Percentiles rank a stretch among this genome's conserved stretches.
phyloP scores from a whole-genome alignment of 2,888 invertebrate genomes.

The Cantharis lateralis region DNA sequence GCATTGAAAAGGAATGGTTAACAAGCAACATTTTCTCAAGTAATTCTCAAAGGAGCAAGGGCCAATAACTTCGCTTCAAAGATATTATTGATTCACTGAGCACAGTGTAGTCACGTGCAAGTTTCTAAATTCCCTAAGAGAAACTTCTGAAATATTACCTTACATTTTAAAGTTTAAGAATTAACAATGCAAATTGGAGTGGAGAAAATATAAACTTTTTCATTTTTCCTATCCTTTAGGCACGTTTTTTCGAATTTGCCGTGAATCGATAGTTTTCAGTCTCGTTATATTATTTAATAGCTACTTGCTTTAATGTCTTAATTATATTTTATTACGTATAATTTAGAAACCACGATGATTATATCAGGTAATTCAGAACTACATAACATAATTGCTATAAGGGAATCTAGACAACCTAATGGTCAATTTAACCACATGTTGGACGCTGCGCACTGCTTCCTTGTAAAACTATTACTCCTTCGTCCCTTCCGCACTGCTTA shows the following conservation, averaged over 20 bases:
- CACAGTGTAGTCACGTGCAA: constrained; percentile 28
- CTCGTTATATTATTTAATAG: background rate
- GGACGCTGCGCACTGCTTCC: background rate
- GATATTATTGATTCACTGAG: constrained; percentile 29
- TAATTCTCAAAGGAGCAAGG: constrained; percentile 21
- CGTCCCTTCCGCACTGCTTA: background rate
- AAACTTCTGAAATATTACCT: constrained; percentile 26
- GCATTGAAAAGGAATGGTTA: constrained; percentile 23
- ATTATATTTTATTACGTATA: background rate
- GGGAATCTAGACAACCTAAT: background rate
- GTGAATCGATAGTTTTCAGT: background rate
- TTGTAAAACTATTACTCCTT: background rate
- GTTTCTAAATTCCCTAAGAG: constrained; percentile 29
- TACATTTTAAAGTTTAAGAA: constrained; percentile 26
- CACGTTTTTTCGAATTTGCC: background rate
- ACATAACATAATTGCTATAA: background rate
- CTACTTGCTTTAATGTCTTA: background rate
- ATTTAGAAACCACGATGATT: background rate
- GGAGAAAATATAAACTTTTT: background rate
- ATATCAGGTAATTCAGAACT: background rate
- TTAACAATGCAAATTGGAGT: constrained; percentile 27
- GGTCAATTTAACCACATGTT: background rate
- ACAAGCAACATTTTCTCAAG: constrained; percentile 26
- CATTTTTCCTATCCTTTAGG: background rate
- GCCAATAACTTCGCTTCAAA: constrained; percentile 28